These are phyloP conservation scores for Drosophila longiperda DNA, from an alignment of 2,888 invertebrate genomes.

Conservation along the genomic window DNA sequence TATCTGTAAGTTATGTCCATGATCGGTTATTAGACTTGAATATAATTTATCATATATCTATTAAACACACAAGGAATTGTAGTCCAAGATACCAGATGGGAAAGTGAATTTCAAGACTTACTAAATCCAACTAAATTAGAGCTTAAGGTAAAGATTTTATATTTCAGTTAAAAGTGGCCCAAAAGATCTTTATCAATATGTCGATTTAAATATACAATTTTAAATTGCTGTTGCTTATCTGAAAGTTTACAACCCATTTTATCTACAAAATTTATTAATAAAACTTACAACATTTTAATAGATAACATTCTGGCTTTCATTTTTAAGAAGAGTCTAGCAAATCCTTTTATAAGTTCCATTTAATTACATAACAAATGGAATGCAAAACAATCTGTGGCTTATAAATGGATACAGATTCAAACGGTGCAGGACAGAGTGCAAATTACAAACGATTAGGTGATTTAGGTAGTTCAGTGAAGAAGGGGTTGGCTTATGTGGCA, in stretches of 20 bases:
- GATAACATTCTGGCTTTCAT: neutral
- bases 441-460: slow-evolving; percentile 22
- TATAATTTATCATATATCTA: neutral
- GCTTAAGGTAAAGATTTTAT: neutral
- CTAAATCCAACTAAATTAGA: neutral
- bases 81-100: slow-evolving; percentile 65
- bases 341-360: neutral
- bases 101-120: slow-evolving; percentile 17
- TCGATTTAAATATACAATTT: neutral
- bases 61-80: slow-evolving; percentile 21
- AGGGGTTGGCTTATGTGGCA: slow-evolving; percentile 3
- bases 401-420: slow-evolving; percentile 7
- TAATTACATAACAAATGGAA: neutral
- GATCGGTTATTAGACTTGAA: neutral
- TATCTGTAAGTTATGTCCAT: slow-evolving; percentile 45
- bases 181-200: neutral
- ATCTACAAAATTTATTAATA: neutral
- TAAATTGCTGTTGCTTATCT: neutral
- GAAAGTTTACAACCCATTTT: neutral
- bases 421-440: slow-evolving; percentile 59
- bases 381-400: neutral
- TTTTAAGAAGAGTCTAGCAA: neutral
- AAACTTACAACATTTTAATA: neutral
- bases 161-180: neutral
- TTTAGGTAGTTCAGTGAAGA: slow-evolving; percentile 1